Conservation (phyloP, 2,113 vertebrate genomes). For the Carettochelys insculpta region DNA sequence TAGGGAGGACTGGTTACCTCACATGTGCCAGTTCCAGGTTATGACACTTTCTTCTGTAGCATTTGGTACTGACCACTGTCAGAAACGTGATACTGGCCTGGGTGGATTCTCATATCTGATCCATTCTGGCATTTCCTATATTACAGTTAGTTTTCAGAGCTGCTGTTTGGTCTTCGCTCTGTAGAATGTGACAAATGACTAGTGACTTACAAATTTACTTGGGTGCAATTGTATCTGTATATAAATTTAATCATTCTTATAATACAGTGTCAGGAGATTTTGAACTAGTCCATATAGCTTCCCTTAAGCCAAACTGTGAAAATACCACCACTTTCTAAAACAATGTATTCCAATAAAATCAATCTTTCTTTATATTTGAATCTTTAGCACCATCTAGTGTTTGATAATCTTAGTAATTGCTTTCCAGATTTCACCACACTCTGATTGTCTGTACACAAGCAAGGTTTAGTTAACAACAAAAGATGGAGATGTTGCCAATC, state of each 20-base stretch:
- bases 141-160: background rate
- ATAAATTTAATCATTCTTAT: background rate
- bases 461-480: background rate
- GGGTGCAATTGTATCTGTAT: background rate
- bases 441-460: background rate
- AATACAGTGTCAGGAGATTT: background rate
- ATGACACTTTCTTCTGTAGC: background rate
- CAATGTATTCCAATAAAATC: background rate
- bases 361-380: background rate
- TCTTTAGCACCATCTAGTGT: constrained; percentile 65
- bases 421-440: background rate
- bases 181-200: background rate
- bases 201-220: background rate
- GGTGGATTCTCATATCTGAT: background rate
- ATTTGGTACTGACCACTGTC: background rate
- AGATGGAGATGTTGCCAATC: background rate
- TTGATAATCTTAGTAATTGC: background rate
- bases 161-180: background rate
- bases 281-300: background rate
- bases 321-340: background rate
- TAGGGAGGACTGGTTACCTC: background rate
- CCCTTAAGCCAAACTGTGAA: fast-evolving
- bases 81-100: background rate
- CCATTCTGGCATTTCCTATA: background rate
- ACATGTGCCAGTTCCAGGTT: background rate